These are phyloP conservation scores for Rhagium mordax DNA, from an alignment of 2,888 invertebrate genomes.

Conservation along the genomic window DNA sequence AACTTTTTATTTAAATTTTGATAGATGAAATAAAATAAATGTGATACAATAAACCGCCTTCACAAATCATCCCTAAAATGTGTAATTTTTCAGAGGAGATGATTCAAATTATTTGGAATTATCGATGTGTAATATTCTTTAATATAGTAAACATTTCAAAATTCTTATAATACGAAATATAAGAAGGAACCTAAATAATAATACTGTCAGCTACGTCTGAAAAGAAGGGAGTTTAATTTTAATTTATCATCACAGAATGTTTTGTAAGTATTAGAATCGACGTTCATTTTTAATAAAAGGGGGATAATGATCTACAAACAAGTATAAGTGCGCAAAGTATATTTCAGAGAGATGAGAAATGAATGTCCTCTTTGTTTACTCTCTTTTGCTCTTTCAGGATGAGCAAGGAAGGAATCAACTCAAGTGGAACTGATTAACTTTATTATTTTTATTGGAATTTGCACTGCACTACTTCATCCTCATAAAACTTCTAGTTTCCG, in stretches of 20 bases:
- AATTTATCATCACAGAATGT: constrained; percentile 31
- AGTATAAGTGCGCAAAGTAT: constrained; percentile 44
- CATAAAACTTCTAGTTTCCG: constrained; percentile 18
- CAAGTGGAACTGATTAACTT: constrained; percentile 47
- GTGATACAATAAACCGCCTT: neutral
- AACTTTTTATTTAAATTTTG: neutral
- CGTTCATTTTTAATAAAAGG: constrained; percentile 46
- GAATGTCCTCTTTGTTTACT: constrained; percentile 46
- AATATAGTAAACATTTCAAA: constrained; percentile 9
- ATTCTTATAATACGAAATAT: constrained; percentile 9
- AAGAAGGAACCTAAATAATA: constrained; percentile 15
- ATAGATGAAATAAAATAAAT: neutral
- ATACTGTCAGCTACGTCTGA: constrained; percentile 13
- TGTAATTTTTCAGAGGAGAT: neutral
- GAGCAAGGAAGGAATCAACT: constrained; percentile 37
- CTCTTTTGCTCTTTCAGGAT: constrained; percentile 33
- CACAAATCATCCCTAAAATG: neutral
- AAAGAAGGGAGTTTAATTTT: constrained; percentile 26
- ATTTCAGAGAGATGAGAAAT: constrained; percentile 43
- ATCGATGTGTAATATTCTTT: constrained; percentile 1
- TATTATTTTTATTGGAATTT: constrained; percentile 50
- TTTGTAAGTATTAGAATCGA: constrained; percentile 32
- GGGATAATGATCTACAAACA: constrained; percentile 52
- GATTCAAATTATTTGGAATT: neutral
- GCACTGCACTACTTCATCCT: constrained; percentile 40